These are phyloP conservation scores for Leptonema lineaticorne DNA, from an alignment of 1,140 invertebrate genomes.

Conservation along the genomic window DNA sequence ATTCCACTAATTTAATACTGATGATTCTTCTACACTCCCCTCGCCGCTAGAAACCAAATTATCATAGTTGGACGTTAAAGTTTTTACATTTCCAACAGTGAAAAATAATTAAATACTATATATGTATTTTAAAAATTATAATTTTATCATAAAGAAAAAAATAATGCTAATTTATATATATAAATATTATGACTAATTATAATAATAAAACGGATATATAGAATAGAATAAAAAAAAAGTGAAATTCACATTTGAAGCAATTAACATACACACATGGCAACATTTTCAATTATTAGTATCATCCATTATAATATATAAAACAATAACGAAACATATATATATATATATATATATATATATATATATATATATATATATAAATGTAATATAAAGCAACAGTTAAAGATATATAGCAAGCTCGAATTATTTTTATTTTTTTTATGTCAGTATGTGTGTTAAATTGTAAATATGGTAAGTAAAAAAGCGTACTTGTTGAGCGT, in stretches of 20 bases:
- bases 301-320: no score
- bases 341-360: no score
- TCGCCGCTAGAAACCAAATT: slow-evolving; percentile 56
- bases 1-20: slow-evolving; percentile 51
- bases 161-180: background rate
- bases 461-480: slow-evolving; percentile 17
- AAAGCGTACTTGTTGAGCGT: slow-evolving; percentile 23
- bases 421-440: background rate
- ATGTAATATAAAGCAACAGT: background rate
- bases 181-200: background rate
- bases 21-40: slow-evolving; percentile 52
- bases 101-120: slow-evolving; percentile 12
- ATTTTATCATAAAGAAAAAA: background rate
- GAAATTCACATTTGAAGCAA: no score
- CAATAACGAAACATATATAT: no score
- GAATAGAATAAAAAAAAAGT: no score
- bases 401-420: background rate
- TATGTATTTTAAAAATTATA: slow-evolving; percentile 14
- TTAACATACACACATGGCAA: background rate
- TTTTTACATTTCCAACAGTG: background rate
- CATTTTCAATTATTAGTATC: background rate
- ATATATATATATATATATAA: background rate
- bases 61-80: slow-evolving; percentile 29
- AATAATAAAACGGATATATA: slow-evolving; percentile 9
- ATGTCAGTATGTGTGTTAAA: slow-evolving; percentile 14